Percentiles rank a stretch among this genome's conserved stretches.
phyloP scores from a whole-genome alignment of 2,888 invertebrate species.

The Cataglyphis cursor region DNA sequence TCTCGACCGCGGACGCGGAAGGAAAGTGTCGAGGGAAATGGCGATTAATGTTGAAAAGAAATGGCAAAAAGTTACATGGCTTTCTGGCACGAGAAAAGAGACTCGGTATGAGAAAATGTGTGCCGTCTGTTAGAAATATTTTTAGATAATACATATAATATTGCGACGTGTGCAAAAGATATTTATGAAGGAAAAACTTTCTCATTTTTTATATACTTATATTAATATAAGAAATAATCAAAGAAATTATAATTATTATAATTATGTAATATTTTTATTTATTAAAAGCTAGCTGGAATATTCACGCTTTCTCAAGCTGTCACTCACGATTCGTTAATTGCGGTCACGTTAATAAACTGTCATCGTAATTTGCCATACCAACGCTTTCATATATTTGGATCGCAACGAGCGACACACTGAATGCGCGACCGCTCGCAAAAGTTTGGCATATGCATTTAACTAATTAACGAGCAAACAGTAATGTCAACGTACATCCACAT shows the following conservation, averaged over 20 bases:
- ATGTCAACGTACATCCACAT: constrained; percentile 34
- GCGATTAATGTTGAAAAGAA: constrained; percentile 27
- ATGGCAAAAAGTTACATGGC: constrained; percentile 46
- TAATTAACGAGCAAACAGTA: constrained; percentile 46
- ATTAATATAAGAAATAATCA: background rate
- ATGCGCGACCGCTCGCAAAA: constrained; percentile 28
- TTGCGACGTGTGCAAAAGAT: background rate
- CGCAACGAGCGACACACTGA: constrained; percentile 1
- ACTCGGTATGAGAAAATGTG: constrained; percentile 32
- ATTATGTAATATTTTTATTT: background rate
- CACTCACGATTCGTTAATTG: constrained; percentile 25
- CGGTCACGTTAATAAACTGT: constrained; percentile 30
- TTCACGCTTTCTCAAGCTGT: background rate
- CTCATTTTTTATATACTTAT: background rate
- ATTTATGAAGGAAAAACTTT: background rate
- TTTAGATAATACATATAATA: background rate
- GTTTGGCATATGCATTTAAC: constrained; percentile 33
- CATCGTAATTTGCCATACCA: constrained; percentile 27
- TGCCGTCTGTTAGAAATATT: constrained; percentile 11
- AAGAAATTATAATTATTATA: background rate
- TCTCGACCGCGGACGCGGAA: constrained; percentile 16
- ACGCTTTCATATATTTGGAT: constrained; percentile 8
- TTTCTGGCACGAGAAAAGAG: constrained; percentile 28
- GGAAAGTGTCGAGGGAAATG: constrained; percentile 31
- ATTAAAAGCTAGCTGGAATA: background rate